These are phyloP conservation scores for Cantharis lateralis DNA, from an alignment of 2,888 invertebrate species.

Conservation along the genomic window DNA sequence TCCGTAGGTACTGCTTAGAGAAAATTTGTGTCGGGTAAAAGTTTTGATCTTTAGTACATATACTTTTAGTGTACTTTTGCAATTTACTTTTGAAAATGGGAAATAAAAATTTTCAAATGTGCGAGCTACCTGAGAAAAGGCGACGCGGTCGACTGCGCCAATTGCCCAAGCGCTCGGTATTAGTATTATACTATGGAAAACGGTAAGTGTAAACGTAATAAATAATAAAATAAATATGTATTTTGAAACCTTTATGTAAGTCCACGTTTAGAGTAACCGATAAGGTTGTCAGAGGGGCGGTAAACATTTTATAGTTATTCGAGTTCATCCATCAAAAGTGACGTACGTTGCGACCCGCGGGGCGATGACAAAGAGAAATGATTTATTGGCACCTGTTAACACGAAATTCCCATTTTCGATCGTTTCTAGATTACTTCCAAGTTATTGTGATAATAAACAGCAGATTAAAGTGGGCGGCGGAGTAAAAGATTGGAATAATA, in stretches of 20 bases:
- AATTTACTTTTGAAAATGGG: neutral
- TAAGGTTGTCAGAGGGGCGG: conserved; percentile 25
- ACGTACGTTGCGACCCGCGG: conserved; percentile 26
- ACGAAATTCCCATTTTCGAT: conserved; percentile 39
- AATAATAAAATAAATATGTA: neutral
- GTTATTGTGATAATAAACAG: conserved; percentile 21
- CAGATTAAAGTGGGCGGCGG: neutral
- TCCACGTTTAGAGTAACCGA: conserved; percentile 17
- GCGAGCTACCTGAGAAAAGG: too few relatives aligned
- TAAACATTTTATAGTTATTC: conserved; percentile 38
- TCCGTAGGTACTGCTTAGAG: neutral
- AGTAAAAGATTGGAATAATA: conserved; percentile 15
- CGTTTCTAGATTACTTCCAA: conserved; percentile 22
- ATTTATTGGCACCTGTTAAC: conserved; percentile 45
- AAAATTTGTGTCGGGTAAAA: neutral
- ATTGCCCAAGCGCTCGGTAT: too few relatives aligned
- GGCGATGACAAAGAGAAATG: conserved; percentile 36
- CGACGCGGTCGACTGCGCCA: too few relatives aligned
- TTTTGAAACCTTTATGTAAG: conserved; percentile 6
- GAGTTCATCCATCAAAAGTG: conserved; percentile 37
- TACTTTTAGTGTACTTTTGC: neutral
- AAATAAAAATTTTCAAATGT: too few relatives aligned
- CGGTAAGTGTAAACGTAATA: too few relatives aligned
- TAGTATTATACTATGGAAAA: too few relatives aligned
- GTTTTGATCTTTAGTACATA: neutral